These are phyloP conservation scores for Proteles cristata DNA, from an alignment of 2,113 vertebrate genomes.

Conservation along the genomic window DNA sequence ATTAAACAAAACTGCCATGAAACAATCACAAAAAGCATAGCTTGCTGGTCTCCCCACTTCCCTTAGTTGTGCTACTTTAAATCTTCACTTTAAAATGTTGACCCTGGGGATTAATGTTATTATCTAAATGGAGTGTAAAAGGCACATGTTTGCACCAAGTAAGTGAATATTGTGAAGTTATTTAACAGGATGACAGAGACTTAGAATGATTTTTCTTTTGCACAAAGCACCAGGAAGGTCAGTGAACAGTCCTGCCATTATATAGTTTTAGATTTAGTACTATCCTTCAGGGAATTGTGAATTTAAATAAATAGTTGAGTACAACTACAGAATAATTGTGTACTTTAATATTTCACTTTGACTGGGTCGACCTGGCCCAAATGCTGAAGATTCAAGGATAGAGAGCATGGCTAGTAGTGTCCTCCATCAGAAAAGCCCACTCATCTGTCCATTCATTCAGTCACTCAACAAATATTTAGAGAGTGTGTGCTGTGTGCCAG, in stretches of 20 bases:
- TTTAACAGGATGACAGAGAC: neutral
- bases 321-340: neutral
- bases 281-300: neutral
- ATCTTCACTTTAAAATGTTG: constrained; percentile 4
- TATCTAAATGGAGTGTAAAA: constrained; percentile 1
- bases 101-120: neutral
- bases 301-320: neutral
- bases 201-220: neutral
- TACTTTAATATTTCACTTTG: neutral
- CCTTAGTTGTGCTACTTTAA: neutral
- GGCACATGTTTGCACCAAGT: neutral
- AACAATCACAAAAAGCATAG: neutral
- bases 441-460: neutral
- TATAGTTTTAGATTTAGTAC: neutral
- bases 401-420: neutral
- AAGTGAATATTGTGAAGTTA: neutral
- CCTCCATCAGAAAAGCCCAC: neutral
- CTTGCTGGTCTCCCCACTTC: neutral
- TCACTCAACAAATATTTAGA: neutral
- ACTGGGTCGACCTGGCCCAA: neutral
- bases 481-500: neutral
- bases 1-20: neutral
- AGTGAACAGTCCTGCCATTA: neutral
- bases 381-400: neutral
- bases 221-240: neutral